Evolutionary conservation across 1,140 invertebrate species (phyloP), one percentile per base, ranked within the genome.

Genomic region (fruit fly (Drosophila melanogaster)): DNA sequence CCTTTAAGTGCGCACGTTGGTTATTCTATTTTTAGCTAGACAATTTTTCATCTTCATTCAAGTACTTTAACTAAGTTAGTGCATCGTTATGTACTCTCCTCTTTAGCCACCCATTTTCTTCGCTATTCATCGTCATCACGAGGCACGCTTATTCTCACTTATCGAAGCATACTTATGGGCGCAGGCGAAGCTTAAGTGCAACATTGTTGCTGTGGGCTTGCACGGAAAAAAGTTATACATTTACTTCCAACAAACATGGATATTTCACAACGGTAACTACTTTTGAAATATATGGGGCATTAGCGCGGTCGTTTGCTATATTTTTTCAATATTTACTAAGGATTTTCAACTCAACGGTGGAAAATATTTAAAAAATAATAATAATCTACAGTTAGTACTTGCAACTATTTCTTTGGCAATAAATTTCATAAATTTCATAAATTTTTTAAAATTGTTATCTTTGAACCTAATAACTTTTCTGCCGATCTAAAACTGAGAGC

Each of bases 141-240:
- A 46, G 64, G 65, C 65, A 69, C 62, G 54, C 57, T 64, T 54
- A 69, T 67, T 84, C 72, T 58, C 77, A 84, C 76, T 79, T 85
- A 77, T 85, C 77, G 77, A 67, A 80, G 81, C 66, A 84, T 84
- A 85, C 81, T 84, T 80, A 50, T 67, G 72, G 61, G 80, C 66
- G 72, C 62, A 58, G 50, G 47, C 73, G 72, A 77, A 17, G 72
- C 62, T 77, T 69, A 69, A 77, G 73, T 77, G 72, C 72, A 76
- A 67, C 54, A 66, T 58, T 58, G 43, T 56, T 75, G 51, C 51
- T 53, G 56, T 37, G 58, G 33, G 41, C 60, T 17, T 35, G 7
- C 41, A 44, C 41, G 17, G 41, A 44, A 22, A 44, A 44, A 19
- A 19, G 10, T 19, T 19, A 15, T 43, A n/a, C 38, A 3, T 15